These are phyloP conservation scores for Serilophus lunatus DNA, from an alignment of 2,113 vertebrate species.

Conservation along the genomic window DNA sequence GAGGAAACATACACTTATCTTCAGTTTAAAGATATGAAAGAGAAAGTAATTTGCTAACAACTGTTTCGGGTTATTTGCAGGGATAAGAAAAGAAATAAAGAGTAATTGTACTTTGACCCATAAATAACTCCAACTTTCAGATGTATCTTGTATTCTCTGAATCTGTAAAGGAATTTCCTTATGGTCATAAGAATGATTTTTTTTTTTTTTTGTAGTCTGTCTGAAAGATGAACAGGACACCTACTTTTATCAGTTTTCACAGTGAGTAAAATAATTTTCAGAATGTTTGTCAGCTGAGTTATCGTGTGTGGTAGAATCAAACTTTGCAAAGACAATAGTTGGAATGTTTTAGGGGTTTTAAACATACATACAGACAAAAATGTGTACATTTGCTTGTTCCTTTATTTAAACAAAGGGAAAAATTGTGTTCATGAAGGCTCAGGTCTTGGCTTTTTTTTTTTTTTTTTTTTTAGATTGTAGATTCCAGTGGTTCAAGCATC, in stretches of 20 bases:
- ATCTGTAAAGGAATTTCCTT: background rate
- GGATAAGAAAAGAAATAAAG: background rate
- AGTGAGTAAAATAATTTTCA: background rate
- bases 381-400: conserved; percentile 12
- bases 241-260: background rate
- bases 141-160: background rate
- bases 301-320: background rate
- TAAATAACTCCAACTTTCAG: conserved; percentile 21
- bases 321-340: background rate
- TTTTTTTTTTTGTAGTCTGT: conserved; percentile 11
- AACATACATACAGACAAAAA: background rate
- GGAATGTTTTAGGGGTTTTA: background rate
- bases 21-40: conserved; percentile 8
- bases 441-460: background rate
- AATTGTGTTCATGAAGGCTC: background rate
- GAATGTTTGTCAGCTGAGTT: background rate
- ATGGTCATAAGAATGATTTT: background rate
- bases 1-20: background rate
- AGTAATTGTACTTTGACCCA: background rate
- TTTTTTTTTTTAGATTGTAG: background rate
- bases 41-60: conserved; percentile 33
- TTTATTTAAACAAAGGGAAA: conserved; percentile 58
- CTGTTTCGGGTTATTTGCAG: background rate
- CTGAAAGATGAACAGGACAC: background rate
- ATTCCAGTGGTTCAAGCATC: conserved; percentile 66